Evolutionary conservation across 37 sponge, comb jelly and placozoan species (phyloP).

Genomic region (Mnemiopsis leidyi): DNA sequence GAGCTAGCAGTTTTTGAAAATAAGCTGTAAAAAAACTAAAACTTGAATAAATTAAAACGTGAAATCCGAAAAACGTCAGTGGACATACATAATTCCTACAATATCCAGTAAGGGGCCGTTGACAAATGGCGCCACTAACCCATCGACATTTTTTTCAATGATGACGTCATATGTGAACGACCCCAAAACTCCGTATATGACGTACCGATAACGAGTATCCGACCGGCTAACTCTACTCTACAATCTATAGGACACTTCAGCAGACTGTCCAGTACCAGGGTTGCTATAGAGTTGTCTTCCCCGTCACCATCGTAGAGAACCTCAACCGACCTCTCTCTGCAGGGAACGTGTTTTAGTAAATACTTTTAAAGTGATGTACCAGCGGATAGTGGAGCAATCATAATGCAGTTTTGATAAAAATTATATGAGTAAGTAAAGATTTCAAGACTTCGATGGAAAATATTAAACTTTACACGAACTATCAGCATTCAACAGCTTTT

Average conservation of each 20-base stretch:
- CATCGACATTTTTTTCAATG: too few species aligned
- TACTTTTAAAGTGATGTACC: too few species aligned
- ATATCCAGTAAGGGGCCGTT: background rate
- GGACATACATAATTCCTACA: background rate
- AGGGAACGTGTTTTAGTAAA: too few species aligned
- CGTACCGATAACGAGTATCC: conserved; percentile 31
- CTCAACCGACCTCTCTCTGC: conserved; percentile 44
- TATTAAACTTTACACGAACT: too few species aligned
- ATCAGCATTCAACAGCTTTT: too few species aligned
- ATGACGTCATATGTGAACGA: too few species aligned
- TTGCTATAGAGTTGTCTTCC: conserved; percentile 46
- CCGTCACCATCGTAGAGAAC: conserved; percentile 58
- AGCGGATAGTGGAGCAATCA: too few species aligned
- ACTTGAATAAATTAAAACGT: too few species aligned
- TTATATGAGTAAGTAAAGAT: too few species aligned
- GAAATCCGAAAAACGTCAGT: background rate
- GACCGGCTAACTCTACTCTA: background rate
- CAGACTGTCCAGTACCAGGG: conserved; percentile 19
- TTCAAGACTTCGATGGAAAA: too few species aligned
- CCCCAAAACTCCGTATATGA: background rate
- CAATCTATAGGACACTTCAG: conserved; percentile 62
- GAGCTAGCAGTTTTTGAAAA: background rate
- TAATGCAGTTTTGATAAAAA: too few species aligned
- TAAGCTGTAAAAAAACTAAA: background rate
- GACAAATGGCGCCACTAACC: background rate